phyloP scores from a whole-genome alignment of 2,888 invertebrate genomes.

The Leptinotarsa peninsularis region DNA sequence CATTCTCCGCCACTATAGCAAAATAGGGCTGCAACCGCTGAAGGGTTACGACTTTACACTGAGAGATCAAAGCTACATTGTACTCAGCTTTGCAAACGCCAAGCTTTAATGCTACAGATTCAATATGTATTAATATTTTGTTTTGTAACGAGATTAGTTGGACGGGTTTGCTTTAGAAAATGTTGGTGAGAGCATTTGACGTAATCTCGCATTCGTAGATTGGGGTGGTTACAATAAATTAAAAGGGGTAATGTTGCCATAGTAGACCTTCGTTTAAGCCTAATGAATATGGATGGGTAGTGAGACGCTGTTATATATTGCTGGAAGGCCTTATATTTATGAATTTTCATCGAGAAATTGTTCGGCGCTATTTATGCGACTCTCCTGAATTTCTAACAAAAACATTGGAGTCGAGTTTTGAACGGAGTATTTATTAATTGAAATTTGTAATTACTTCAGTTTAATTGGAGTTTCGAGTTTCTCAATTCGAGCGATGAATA shows the following conservation, averaged over 20 bases:
- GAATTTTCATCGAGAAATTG: slow-evolving; percentile 13
- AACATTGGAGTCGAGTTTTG: not conserved
- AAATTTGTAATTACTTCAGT: not conserved
- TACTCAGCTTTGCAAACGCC: slow-evolving; percentile 32
- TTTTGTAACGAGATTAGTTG: slow-evolving; percentile 36
- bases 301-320: slow-evolving; percentile 24
- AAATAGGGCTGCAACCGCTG: slow-evolving; percentile 18
- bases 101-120: slow-evolving; percentile 34
- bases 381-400: slow-evolving; percentile 1
- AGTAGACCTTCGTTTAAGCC: slow-evolving; percentile 22
- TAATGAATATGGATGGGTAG: slow-evolving; percentile 31
- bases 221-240: slow-evolving; percentile 25
- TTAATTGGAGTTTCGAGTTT: not conserved
- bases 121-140: slow-evolving; percentile 43
- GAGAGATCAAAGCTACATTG: slow-evolving; percentile 44
- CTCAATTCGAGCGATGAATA: not conserved
- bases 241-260: slow-evolving; percentile 17
- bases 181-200: slow-evolving; percentile 6
- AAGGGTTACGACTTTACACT: slow-evolving; percentile 39
- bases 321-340: slow-evolving; percentile 16
- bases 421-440: not conserved
- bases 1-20: not conserved
- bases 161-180: slow-evolving; percentile 25
- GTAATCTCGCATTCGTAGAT: slow-evolving; percentile 13
- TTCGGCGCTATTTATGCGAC: not conserved